phyloP scores from a whole-genome alignment of 2,113 vertebrate species.

The Gnathochromis pfefferi region DNA sequence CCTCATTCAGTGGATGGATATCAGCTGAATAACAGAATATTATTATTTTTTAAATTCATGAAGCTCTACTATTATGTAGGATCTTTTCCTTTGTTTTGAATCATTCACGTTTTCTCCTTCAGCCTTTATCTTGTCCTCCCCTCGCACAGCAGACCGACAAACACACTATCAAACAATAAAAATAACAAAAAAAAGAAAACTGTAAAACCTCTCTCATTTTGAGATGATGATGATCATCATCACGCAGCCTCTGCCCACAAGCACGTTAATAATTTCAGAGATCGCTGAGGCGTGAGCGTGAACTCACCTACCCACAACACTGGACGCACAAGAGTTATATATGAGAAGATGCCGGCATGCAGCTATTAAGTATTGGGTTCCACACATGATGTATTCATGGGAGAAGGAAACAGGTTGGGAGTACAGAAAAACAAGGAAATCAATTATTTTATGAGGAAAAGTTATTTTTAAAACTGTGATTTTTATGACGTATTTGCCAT shows the following conservation, averaged over 20 bases:
- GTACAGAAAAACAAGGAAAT: not conserved
- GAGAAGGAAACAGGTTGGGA: not conserved
- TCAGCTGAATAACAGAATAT: not conserved
- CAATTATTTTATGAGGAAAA: not conserved
- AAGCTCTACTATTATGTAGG: not conserved
- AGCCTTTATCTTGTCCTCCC: not conserved
- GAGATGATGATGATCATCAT: accelerated
- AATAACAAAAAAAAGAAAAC: not conserved
- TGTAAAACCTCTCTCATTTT: not conserved
- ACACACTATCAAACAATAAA: not conserved
- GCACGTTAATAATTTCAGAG: not conserved
- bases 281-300: not conserved
- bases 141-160: not conserved
- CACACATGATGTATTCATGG: accelerated
- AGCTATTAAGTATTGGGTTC: not conserved
- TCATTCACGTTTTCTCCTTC: not conserved
- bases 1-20: not conserved
- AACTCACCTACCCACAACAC: not conserved
- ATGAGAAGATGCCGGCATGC: not conserved
- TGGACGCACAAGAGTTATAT: not conserved
- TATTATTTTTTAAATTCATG: accelerated
- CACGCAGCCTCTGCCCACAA: not conserved
- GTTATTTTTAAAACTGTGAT: not conserved
- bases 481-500: not conserved
- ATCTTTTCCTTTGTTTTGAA: not conserved